Evolutionary conservation across 1,140 invertebrate genomes (phyloP), one percentile per base, ranked within the genome.

Genomic region (Agrypnia vestita): DNA sequence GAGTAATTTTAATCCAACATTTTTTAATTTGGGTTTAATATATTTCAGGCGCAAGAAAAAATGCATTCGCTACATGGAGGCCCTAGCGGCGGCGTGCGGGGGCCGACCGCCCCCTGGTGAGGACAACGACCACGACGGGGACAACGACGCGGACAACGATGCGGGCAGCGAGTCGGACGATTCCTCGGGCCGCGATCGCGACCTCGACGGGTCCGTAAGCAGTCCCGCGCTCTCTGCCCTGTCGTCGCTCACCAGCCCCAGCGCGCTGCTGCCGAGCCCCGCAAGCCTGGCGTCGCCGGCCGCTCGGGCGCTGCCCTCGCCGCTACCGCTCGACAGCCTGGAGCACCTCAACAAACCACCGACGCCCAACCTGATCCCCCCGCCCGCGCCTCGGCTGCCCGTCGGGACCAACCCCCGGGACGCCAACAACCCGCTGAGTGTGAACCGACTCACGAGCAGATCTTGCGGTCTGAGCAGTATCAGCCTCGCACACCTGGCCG

Each of bases 11-110:
- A 12, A 13, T 53, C 17, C 10, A 53, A 6, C 17, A 0, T 53
- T 53, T 17, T 53, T n/a, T 49, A 47, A 69, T 17, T 6, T 69
- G 44, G 15, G 17, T 69, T 69, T 17, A 7, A 69, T 69, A 17
- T 73, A 21, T 93, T 94, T 44, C 92, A 98, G 97, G 92, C 96
- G 97, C 92, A 99, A 99, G 93, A 99, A 99, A 91, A 98, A 98
- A 91, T 99, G 97, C 92, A 96, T 98, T 88, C 94, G 97, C 81
- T 98, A 98, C 90, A 95, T 97, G 93, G 94, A 93, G 91, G 92
- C 91, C 85, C 92, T 87, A 91, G 94, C 84, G 91, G 94, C 86
- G 89, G 92, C 86, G 90, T 92, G 92, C 84, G 93, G 93, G 86
- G 89, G 94, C 89, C 85, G 90, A 82, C 81, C 84, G n/a, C 88